These are phyloP conservation scores for Cerastoderma edule DNA, from an alignment of 2,888 invertebrate species.

Conservation along the genomic window DNA sequence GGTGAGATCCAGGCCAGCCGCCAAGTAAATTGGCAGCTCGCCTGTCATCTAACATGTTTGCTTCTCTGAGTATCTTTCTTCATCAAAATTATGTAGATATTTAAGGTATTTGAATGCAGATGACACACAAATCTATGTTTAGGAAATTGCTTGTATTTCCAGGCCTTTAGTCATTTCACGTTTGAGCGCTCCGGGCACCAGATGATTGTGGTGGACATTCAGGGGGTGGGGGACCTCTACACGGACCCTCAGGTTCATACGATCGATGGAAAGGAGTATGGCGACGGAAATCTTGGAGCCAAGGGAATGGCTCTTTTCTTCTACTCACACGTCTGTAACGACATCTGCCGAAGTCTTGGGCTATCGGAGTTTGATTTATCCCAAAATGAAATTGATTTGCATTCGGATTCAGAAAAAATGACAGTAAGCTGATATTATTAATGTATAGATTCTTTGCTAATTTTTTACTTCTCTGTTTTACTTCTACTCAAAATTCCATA, in stretches of 20 bases:
- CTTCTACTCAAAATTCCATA: too few species aligned
- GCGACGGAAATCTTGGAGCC: slow-evolving; percentile 86
- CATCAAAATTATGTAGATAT: too few species aligned
- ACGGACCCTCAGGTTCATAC: slow-evolving; percentile 87
- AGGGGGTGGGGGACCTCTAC: slow-evolving; percentile 87
- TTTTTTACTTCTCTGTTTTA: too few species aligned
- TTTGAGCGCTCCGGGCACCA: slow-evolving; percentile 87
- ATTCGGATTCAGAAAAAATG: slow-evolving; percentile 65
- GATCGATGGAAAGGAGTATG: slow-evolving; percentile 84
- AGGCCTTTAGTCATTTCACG: slow-evolving; percentile 87
- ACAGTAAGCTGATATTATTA: slow-evolving; percentile 65
- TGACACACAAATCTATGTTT: too few species aligned
- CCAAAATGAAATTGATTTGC: slow-evolving; percentile 78
- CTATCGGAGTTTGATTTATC: slow-evolving; percentile 86
- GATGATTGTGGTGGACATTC: slow-evolving; percentile 86
- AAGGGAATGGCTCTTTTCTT: slow-evolving; percentile 87
- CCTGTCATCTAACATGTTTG: too few species aligned
- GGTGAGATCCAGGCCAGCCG: too few species aligned
- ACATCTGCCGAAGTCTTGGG: slow-evolving; percentile 85
- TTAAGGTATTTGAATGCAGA: too few species aligned
- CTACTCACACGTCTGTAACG: slow-evolving; percentile 86
- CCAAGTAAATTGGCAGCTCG: too few species aligned
- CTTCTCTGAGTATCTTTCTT: too few species aligned
- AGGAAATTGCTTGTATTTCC: too few species aligned
- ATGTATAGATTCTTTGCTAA: too few species aligned